phyloP scores from a whole-genome alignment of 1,140 invertebrate genomes.

The Dolichoris vasculosae region DNA sequence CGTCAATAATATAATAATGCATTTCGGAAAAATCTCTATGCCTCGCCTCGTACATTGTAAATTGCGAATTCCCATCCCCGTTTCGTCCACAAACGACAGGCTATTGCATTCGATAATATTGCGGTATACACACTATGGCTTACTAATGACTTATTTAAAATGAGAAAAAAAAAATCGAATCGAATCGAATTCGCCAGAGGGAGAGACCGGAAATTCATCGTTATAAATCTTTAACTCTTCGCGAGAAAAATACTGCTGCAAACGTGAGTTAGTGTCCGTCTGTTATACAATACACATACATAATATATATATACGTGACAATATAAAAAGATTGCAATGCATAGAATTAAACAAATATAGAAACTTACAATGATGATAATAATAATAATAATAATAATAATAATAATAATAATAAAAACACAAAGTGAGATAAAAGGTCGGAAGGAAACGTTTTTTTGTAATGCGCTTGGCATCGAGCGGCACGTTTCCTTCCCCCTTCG shows the following conservation, averaged over 20 bases:
- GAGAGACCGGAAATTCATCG: slow-evolving; percentile 49
- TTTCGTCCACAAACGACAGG: slow-evolving; percentile 54
- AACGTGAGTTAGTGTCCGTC: slow-evolving; percentile 31
- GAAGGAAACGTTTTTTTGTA: slow-evolving; percentile 31
- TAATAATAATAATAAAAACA: slow-evolving; percentile 42
- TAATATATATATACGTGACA: slow-evolving; percentile 37
- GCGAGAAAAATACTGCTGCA: slow-evolving; percentile 48
- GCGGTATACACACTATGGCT: slow-evolving; percentile 60
- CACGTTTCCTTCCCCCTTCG: slow-evolving; percentile 24
- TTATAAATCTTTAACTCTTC: slow-evolving; percentile 38
- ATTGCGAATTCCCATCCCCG: slow-evolving; percentile 45
- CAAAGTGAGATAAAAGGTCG: slow-evolving; percentile 19
- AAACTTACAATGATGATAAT: slow-evolving; percentile 41
- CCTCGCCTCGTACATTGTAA: slow-evolving; percentile 36
- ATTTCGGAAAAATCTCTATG: slow-evolving; percentile 44
- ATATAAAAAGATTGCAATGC: slow-evolving; percentile 47
- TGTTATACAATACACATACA: slow-evolving; percentile 48
- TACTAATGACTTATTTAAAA: slow-evolving; percentile 63
- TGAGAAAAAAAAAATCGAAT: slow-evolving; percentile 24
- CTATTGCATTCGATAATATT: slow-evolving; percentile 68
- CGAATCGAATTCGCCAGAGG: slow-evolving; percentile 44
- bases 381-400: slow-evolving; percentile 33
- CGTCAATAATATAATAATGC: slow-evolving; percentile 43
- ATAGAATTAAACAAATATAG: slow-evolving; percentile 48
- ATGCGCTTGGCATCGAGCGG: not conserved